Evolutionary conservation across 2,113 vertebrate species (phyloP), one percentile per base, ranked within the genome.

Genomic region (Haemorhous mexicanus): DNA sequence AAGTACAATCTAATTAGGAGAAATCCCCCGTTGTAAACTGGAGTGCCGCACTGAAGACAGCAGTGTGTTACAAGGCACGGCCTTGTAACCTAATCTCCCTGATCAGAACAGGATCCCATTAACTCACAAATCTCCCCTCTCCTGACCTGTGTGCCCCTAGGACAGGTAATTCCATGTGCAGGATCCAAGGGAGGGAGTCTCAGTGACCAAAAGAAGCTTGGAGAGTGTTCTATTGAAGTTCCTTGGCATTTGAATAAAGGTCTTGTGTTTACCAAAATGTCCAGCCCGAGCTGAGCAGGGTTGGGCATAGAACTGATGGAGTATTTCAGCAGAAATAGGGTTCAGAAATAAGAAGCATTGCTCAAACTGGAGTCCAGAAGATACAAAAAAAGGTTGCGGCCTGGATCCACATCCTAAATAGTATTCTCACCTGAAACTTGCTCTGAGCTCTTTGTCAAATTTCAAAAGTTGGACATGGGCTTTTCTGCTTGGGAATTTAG

Each of bases 1-100:
- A 46, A 89, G 16, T 78, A 53, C 64, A 80, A 44, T 73, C 82
- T 93, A 93, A 91, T 95, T 94, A 93, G 72, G 70, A 80, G 35
- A 89, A 93, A 96, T 87, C 70, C 47, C 50, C 39, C 74, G 24
- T 32, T 3, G 4, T 84, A 94, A 93, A 94, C 53, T 63, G 20
- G 39, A 87, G 28, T 75, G 46, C 55, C 46, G 32, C 20, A 18
- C 43, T 59, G 75, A 61, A 83, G 89, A 73, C 91, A 55, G 18
- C 33, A n/a, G 32, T 58, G 35, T 62, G 58, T 35, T 26, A 35
- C 58, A 83, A 95, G 87, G 41, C 46, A 50, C 0, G 4, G 53
- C 79, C 47, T 90, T 66, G 43, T 74, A 88, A 91, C 53, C 58
- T 82, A 15, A 84, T 84, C 84, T 89, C 46, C 58, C 52, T 47